Evolutionary conservation across 2,113 vertebrate species (phyloP).

Genomic region (Pyrgilauda ruficollis): DNA sequence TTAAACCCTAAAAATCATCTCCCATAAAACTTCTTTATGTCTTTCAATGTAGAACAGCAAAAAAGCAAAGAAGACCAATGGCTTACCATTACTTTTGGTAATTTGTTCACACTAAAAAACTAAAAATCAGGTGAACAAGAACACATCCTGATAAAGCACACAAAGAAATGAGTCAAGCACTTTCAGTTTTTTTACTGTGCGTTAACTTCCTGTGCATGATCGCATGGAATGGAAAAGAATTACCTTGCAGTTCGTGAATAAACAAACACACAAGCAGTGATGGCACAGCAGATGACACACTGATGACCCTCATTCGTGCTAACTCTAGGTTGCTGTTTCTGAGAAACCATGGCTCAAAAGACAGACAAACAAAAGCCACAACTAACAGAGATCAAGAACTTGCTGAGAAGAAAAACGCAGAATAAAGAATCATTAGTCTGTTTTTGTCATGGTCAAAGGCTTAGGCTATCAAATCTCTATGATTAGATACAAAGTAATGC

Average conservation of each 20-base stretch:
- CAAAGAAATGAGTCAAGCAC: background rate
- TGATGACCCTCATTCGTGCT: background rate
- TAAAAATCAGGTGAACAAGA: background rate
- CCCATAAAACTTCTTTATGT: background rate
- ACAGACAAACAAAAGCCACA: background rate
- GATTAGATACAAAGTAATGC: background rate
- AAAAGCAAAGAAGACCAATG: background rate
- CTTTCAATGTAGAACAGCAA: background rate
- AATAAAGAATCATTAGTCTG: background rate
- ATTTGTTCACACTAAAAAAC: background rate
- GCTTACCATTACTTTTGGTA: background rate
- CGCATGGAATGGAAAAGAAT: background rate
- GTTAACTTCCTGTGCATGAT: background rate
- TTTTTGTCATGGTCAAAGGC: background rate
- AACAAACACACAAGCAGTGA: background rate
- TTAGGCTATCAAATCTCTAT: background rate
- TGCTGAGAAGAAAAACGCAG: background rate
- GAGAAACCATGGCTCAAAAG: background rate
- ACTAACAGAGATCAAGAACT: slow-evolving; percentile 18
- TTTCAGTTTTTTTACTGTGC: background rate
- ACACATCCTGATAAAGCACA: background rate
- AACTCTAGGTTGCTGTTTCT: background rate
- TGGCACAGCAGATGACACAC: slow-evolving; percentile 41
- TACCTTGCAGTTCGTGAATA: slow-evolving; percentile 27
- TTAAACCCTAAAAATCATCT: background rate